phyloP scores from a whole-genome alignment of 1,140 invertebrate genomes.

The Archivesica marissinica region DNA sequence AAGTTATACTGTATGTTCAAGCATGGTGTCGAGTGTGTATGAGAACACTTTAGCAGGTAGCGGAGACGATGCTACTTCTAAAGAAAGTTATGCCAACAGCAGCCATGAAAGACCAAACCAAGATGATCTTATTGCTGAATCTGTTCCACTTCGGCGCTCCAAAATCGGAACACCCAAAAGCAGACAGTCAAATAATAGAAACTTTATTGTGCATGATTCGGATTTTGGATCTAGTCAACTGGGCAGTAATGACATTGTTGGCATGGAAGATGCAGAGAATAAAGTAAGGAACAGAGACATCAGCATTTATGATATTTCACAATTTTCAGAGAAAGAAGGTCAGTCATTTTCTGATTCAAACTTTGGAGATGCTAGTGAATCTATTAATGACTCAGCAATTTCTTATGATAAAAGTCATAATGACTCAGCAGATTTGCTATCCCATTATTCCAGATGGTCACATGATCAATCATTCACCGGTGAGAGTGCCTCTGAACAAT shows the following conservation, averaged over 20 bases:
- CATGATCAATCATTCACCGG: conserved; percentile 13
- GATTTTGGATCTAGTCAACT: neutral
- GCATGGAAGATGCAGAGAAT: neutral
- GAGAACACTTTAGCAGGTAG: conserved; percentile 68
- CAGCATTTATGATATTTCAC: neutral
- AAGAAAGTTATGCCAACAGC: neutral
- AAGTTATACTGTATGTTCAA: conserved; percentile 75
- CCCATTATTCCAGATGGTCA: neutral
- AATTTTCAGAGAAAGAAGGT: neutral
- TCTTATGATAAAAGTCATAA: conserved; percentile 5
- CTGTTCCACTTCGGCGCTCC: neutral
- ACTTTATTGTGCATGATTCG: conserved; percentile 48
- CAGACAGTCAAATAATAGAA: conserved; percentile 7
- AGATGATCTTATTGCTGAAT: conserved; percentile 49
- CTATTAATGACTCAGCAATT: conserved; percentile 6
- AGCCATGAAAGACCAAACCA: neutral
- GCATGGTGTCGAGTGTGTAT: conserved; percentile 82
- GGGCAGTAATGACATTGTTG: neutral
- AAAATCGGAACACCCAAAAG: conserved; percentile 1
- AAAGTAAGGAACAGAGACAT: neutral
- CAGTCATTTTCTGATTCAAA: no score
- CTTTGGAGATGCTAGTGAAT: neutral
- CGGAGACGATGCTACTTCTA: conserved; percentile 37
- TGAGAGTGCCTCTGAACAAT: neutral
- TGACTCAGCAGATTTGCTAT: neutral